Conservation (phyloP, 2,113 vertebrate species). For the rabbit (Oryctolagus cuniculus) region mOryCun1.1 NC_091442.1:101740001-101740500, state of each 20-base stretch:
- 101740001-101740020: rapidly evolving
- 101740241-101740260: neutral
- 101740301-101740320: neutral
- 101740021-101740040: neutral
- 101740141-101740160: slow-evolving; percentile 32
- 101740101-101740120: slow-evolving; percentile 24
- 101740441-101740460: slow-evolving; percentile 51
- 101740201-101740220: neutral
- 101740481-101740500: slow-evolving; percentile 26
- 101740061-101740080: neutral
- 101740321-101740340: neutral
- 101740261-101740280: neutral
- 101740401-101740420: slow-evolving; percentile 29
- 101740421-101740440: slow-evolving; percentile 57
- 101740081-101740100: neutral
- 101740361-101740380: neutral
- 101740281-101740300: neutral
- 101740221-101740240: neutral
- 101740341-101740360: neutral
- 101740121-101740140: slow-evolving; percentile 21
- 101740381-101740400: neutral
- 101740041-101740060: neutral
- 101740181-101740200: neutral
- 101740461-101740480: neutral
- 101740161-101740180: neutral